Evolutionary conservation across 1,140 invertebrate genomes (phyloP).

Genomic region (Psix sp.): DNA sequence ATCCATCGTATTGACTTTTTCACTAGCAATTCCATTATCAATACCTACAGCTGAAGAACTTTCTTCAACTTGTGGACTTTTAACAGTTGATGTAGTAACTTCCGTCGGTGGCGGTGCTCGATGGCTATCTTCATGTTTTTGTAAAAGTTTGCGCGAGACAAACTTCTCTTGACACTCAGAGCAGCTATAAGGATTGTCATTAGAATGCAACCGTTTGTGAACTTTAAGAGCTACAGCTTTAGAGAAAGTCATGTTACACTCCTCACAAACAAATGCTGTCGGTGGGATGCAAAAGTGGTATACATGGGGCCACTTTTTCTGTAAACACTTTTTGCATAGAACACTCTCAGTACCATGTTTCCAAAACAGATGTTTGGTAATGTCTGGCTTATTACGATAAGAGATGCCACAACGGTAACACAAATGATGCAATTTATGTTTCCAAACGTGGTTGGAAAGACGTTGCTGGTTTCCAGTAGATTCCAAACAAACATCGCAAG

Average conservation of each 20-base stretch:
- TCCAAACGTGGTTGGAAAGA: constrained; percentile 90
- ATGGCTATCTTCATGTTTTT: constrained; percentile 82
- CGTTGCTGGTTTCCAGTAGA: constrained; percentile 85
- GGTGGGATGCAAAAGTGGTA: constrained; percentile 93
- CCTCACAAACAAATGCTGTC: constrained; percentile 85
- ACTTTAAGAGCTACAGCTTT: constrained; percentile 88
- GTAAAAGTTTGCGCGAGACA: constrained; percentile 86
- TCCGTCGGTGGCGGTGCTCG: constrained; percentile 63
- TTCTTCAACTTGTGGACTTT: constrained; percentile 4
- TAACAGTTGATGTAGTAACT: constrained; percentile 1
- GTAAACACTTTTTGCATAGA: constrained; percentile 88
- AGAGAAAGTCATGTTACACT: constrained; percentile 85
- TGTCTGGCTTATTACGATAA: constrained; percentile 89
- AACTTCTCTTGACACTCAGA: constrained; percentile 85
- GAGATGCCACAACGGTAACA: constrained; percentile 91
- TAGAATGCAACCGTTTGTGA: constrained; percentile 86
- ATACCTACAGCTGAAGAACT: background rate
- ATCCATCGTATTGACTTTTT: background rate
- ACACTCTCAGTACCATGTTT: constrained; percentile 90
- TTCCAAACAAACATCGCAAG: constrained; percentile 90
- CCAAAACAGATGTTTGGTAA: constrained; percentile 92
- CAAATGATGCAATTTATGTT: constrained; percentile 89
- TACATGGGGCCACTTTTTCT: constrained; percentile 93
- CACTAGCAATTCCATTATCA: constrained; percentile 41
- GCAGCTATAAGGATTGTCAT: constrained; percentile 84